Conservation (phyloP, 2,888 invertebrate species). For the Lasioglossum vierecki region DNA sequence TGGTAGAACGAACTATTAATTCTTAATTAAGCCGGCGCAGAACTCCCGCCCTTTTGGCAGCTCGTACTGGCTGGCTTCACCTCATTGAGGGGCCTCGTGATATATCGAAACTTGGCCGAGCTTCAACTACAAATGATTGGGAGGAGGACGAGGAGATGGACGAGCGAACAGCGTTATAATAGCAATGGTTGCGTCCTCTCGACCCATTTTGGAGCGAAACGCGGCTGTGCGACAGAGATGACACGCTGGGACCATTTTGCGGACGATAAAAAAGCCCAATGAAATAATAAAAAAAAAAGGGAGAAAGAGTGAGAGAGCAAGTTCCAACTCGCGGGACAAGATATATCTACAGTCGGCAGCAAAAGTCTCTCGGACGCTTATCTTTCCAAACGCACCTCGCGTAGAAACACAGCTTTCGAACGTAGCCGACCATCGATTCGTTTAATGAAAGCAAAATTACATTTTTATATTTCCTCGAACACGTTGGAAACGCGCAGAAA, state of each 20-base stretch:
- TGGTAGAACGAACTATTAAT: slow-evolving; percentile 75
- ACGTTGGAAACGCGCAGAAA: background rate
- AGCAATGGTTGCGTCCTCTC: slow-evolving; percentile 69
- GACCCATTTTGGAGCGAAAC: slow-evolving; percentile 66
- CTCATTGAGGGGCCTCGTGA: slow-evolving; percentile 77
- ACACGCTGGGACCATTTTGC: slow-evolving; percentile 61
- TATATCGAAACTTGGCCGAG: slow-evolving; percentile 80
- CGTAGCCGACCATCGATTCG: background rate
- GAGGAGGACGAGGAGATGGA: slow-evolving; percentile 52
- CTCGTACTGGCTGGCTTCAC: slow-evolving; percentile 69
- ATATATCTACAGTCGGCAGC: background rate
- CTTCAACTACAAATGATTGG: slow-evolving; percentile 80
- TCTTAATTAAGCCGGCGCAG: slow-evolving; percentile 78
- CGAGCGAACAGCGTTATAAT: slow-evolving; percentile 72
- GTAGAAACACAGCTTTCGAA: background rate
- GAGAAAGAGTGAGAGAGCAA: background rate
- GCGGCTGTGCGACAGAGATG: slow-evolving; percentile 43
- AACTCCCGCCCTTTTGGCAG: slow-evolving; percentile 74
- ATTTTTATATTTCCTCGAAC: background rate
- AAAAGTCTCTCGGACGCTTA: background rate
- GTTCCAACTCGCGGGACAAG: background rate
- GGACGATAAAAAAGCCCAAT: slow-evolving; percentile 58
- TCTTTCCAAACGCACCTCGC: background rate
- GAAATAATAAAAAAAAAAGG: slow-evolving; percentile 46
- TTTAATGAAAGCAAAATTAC: background rate